A percentile compares a stretch with the other conserved stretches of the same genome.
These are phyloP conservation scores for Crocidura indochinensis DNA, from an alignment of 2,797 vertebrate genomes.

Conservation along the genomic window DNA sequence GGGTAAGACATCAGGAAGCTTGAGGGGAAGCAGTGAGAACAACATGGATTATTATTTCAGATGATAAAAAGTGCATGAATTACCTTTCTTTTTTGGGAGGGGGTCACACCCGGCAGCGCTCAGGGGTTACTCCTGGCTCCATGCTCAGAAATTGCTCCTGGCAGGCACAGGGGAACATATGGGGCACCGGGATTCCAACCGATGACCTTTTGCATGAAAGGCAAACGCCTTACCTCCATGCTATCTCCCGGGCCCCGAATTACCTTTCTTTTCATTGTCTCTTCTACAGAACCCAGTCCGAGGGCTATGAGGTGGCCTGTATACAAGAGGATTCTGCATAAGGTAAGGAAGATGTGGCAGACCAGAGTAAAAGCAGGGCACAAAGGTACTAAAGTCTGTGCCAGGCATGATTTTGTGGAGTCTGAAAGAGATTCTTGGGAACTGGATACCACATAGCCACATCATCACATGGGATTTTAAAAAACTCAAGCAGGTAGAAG, in stretches of 20 bases:
- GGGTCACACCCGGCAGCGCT: too few relatives aligned
- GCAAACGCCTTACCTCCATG: too few relatives aligned
- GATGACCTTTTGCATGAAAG: too few relatives aligned
- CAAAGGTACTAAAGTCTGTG: background rate
- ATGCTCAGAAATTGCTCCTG: too few relatives aligned
- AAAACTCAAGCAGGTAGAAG: background rate
- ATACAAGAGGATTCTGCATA: background rate
- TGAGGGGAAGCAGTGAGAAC: slow-evolving; percentile 6
- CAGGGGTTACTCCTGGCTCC: too few relatives aligned
- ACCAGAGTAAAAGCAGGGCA: background rate
- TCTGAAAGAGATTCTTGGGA: background rate
- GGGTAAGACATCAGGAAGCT: background rate
- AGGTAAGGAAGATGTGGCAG: too few relatives aligned
- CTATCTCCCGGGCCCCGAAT: too few relatives aligned
- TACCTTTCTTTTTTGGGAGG: too few relatives aligned
- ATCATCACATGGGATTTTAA: background rate
- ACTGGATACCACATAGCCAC: background rate
- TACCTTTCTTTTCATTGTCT: background rate
- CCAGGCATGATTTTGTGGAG: background rate
- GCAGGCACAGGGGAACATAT: too few relatives aligned
- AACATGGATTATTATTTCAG: background rate
- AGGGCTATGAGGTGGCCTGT: background rate
- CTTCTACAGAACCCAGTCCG: slow-evolving; percentile 43
- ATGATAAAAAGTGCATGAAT: background rate
- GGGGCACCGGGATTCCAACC: too few relatives aligned